Conservation (phyloP, 37 sponge, comb jelly and placozoan species). For the Aphrocallistes beatrix region DNA sequence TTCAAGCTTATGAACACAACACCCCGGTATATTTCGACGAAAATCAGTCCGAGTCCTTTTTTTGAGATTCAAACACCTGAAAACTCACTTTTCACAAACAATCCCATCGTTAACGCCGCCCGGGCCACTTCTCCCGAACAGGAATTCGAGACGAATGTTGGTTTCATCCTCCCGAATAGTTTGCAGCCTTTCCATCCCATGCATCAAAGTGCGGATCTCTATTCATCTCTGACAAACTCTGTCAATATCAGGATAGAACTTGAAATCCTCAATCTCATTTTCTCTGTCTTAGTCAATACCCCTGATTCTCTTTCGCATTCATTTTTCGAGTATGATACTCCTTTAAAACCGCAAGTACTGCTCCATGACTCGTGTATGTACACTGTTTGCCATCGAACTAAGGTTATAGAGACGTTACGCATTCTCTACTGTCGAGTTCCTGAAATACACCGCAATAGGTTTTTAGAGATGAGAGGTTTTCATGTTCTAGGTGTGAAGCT, state of each 20-base stretch:
- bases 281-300: not conserved
- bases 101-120: not conserved
- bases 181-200: not conserved
- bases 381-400: not conserved
- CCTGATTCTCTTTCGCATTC: not conserved
- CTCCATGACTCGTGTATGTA: constrained; percentile 15
- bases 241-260: not conserved
- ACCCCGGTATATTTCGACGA: not conserved
- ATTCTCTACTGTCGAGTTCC: not conserved
- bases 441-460: not conserved
- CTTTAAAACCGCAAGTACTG: not conserved
- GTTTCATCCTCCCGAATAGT: not conserved
- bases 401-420: not conserved
- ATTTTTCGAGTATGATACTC: not conserved
- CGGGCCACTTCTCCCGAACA: not conserved
- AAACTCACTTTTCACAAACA: not conserved
- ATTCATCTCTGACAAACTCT: not conserved
- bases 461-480: not conserved
- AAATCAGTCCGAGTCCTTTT: not conserved
- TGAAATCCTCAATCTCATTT: not conserved
- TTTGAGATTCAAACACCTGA: not conserved
- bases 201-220: not conserved
- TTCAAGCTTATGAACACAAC: not conserved
- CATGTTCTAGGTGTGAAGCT: constrained; percentile 5
- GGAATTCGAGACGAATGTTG: not conserved